Evolutionary conservation across 2,888 invertebrate genomes (phyloP).

Genomic region (Drosophila demipolita): DNA sequence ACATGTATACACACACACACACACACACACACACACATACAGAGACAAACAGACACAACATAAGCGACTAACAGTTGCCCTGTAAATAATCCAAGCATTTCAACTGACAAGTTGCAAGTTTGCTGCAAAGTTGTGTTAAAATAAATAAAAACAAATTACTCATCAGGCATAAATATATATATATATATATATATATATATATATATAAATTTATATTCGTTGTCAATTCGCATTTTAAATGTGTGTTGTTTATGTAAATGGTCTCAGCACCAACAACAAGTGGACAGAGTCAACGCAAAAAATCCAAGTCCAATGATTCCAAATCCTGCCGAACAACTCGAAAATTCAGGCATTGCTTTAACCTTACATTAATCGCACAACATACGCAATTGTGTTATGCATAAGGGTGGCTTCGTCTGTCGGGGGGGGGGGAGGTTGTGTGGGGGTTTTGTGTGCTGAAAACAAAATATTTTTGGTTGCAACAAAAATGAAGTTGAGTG

Average conservation of each 20-base stretch:
- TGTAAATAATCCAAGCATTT: neutral
- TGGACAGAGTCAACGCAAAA: constrained; percentile 16
- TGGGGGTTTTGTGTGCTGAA: constrained; percentile 22
- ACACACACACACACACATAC: neutral
- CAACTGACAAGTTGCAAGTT: neutral
- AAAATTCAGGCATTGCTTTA: constrained; percentile 48
- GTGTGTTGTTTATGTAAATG: constrained; percentile 38
- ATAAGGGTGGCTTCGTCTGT: neutral
- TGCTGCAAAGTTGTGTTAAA: neutral
- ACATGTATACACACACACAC: constrained; percentile 39
- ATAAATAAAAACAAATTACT: neutral
- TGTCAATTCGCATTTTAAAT: neutral
- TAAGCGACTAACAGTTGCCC: constrained; percentile 15
- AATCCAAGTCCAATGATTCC: neutral
- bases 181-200: neutral
- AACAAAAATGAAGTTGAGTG: constrained; percentile 80
- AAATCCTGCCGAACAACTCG: constrained; percentile 13
- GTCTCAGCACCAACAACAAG: constrained; percentile 43
- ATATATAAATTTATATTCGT: neutral
- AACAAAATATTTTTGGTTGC: constrained; percentile 68
- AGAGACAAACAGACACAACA: neutral
- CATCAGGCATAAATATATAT: neutral
- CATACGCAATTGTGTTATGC: constrained; percentile 39
- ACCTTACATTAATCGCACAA: constrained; percentile 72
- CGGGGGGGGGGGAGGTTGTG: neutral